Evolutionary conservation across 2,113 vertebrate genomes (phyloP).

Genomic region (Chiloscyllium plagiosum): DNA sequence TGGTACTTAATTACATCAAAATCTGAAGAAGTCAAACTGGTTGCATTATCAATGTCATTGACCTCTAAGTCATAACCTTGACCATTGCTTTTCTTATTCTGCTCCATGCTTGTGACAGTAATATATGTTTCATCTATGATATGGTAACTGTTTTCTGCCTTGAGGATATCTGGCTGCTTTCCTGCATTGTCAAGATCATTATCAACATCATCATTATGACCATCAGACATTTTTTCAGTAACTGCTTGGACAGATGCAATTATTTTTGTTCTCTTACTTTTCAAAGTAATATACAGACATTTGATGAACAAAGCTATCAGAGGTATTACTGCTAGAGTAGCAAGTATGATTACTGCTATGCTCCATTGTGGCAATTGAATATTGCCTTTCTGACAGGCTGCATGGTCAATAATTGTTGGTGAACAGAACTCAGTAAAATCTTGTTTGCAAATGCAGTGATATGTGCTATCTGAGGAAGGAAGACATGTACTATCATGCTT

Average conservation of each 20-base stretch:
- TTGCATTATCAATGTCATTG: slow-evolving; percentile 53
- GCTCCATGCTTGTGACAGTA: slow-evolving; percentile 39
- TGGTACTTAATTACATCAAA: slow-evolving; percentile 38
- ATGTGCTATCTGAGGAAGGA: slow-evolving; percentile 39
- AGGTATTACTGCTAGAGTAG: slow-evolving; percentile 43
- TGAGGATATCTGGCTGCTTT: slow-evolving; percentile 41
- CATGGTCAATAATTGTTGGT: slow-evolving; percentile 24
- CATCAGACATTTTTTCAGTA: slow-evolving; percentile 46
- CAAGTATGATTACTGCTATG: slow-evolving; percentile 48
- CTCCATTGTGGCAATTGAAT: slow-evolving; percentile 48
- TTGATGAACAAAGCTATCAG: slow-evolving; percentile 43
- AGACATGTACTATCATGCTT: slow-evolving; percentile 39
- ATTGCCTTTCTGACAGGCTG: slow-evolving; percentile 43
- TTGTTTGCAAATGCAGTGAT: slow-evolving; percentile 52
- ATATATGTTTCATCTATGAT: slow-evolving; percentile 16
- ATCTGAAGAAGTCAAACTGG: slow-evolving; percentile 46
- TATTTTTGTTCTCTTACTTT: slow-evolving; percentile 28
- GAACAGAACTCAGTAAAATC: slow-evolving; percentile 51
- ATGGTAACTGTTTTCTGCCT: slow-evolving; percentile 39
- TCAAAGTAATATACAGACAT: neutral
- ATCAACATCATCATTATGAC: slow-evolving; percentile 39
- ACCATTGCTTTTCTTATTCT: slow-evolving; percentile 35
- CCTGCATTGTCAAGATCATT: slow-evolving; percentile 23
- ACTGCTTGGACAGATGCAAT: slow-evolving; percentile 43
- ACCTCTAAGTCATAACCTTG: slow-evolving; percentile 50